These are phyloP conservation scores for Pachyramphus minor DNA, from an alignment of 2,113 vertebrate genomes.

Conservation along the genomic window DNA sequence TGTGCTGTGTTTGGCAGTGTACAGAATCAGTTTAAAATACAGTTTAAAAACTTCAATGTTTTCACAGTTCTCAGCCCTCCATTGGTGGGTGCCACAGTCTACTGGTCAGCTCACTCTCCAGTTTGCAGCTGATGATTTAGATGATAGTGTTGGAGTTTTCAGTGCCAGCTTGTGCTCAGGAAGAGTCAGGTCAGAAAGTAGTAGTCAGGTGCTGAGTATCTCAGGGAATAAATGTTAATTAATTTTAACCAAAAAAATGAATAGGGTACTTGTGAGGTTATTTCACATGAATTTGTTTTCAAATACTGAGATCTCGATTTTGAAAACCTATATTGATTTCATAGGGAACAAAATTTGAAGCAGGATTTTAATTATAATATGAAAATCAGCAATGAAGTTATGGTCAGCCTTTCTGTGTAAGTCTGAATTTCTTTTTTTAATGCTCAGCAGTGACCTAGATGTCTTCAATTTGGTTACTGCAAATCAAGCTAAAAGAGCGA, in stretches of 20 bases:
- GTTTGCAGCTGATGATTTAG: background rate
- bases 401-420: background rate
- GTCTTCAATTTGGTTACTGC: slow-evolving; percentile 22
- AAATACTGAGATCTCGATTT: background rate
- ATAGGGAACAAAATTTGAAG: background rate
- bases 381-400: background rate
- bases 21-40: background rate
- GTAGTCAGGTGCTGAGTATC: background rate
- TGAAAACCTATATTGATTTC: background rate
- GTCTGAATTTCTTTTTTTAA: background rate
- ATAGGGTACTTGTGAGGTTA: background rate
- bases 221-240: background rate
- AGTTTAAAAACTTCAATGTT: background rate
- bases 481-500: background rate
- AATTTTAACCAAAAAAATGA: background rate
- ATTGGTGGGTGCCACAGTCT: background rate
- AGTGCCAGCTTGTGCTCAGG: background rate
- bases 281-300: background rate
- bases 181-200: background rate
- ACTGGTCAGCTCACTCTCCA: background rate
- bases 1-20: background rate
- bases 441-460: slow-evolving; percentile 39
- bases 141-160: background rate
- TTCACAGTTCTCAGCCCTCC: background rate
- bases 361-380: background rate